Conservation (phyloP, 1,140 invertebrate genomes). For the Babylonia areolata region DNA sequence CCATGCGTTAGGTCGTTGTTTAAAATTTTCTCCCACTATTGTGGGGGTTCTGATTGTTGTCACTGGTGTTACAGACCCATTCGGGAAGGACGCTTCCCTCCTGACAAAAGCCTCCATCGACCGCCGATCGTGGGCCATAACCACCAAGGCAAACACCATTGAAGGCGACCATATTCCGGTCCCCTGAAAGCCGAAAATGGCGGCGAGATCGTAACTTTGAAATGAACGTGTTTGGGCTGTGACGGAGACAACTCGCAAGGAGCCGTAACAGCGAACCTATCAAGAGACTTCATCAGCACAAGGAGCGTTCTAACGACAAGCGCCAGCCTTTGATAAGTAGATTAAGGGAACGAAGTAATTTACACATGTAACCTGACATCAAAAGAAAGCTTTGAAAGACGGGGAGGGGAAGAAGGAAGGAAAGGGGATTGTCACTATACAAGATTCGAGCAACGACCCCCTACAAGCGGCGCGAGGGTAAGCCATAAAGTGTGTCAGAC, state of each 20-base stretch:
- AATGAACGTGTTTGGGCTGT: not conserved
- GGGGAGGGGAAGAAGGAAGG: not conserved
- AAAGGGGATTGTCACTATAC: not conserved
- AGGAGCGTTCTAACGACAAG: not conserved
- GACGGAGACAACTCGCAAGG: not conserved
- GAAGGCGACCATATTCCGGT: not conserved
- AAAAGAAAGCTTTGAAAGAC: slow-evolving; percentile 1
- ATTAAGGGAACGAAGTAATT: slow-evolving; percentile 15
- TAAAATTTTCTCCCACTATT: too few species aligned
- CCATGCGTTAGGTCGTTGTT: too few species aligned
- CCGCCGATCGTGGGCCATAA: not conserved
- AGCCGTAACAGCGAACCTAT: slow-evolving; percentile 12
- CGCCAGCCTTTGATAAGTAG: slow-evolving; percentile 17
- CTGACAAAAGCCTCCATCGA: not conserved
- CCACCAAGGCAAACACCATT: slow-evolving; percentile 5
- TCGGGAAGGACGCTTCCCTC: not conserved
- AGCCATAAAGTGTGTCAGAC: slow-evolving; percentile 7
- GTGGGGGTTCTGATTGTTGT: not conserved
- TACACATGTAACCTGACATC: slow-evolving; percentile 20
- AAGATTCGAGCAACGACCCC: not conserved
- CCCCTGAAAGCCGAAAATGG: not conserved
- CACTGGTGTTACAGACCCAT: not conserved
- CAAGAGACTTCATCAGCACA: not conserved
- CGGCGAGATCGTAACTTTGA: not conserved
- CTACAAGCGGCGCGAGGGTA: not conserved